Evolutionary conservation across 2,888 invertebrate genomes (phyloP), one percentile per base, ranked within the genome.

Genomic region (Lycaena phlaeas): DNA sequence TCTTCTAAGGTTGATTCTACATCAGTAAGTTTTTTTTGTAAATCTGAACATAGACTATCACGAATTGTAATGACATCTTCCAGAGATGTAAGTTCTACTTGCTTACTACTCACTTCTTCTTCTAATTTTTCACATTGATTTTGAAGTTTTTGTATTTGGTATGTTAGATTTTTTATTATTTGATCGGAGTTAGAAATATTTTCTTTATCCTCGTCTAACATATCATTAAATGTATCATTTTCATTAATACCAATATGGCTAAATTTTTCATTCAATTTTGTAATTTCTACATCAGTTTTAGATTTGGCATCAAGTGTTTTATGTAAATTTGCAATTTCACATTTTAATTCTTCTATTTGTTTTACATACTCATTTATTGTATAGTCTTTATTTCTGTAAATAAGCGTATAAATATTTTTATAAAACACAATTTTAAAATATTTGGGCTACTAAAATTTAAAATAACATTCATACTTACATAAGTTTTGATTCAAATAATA

Each of bases 11-110:
- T 56, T 37, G 55, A 59, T 60, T 81, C 81, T 38, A 64, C 61
- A 45, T 61, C 61, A 27, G 71, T 72, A 12, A 84, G 56, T 61
- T 84, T 84, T 15, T 72, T 64, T 52, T 84, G 84, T 9, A 84
- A 61, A 53, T 84, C 84, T 51, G 78, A 68, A 49, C 84, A 84
- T 22, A 84, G 57, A 44, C 73, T 78, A 46, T 84, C 84, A 46
- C 84, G 62, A 9, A 84, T 77, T 14, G 57, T 68, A 38, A 84
- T 81, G n/a, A 81, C 48, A 59, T 77, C 74, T 61, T 82, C 81
- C 36, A 81, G 59, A 22, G 76, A 73, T 38, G 67, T 60, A 7
- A 84, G 51, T 49, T 81, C 81, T 25, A 82, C 60, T 56, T 84
- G 84, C 53, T 81, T 82, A 40, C 51, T 61, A 47, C 67, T 69